Evolutionary conservation across 1,140 invertebrate species (phyloP).

Genomic region (Coenobita brevimanus): DNA sequence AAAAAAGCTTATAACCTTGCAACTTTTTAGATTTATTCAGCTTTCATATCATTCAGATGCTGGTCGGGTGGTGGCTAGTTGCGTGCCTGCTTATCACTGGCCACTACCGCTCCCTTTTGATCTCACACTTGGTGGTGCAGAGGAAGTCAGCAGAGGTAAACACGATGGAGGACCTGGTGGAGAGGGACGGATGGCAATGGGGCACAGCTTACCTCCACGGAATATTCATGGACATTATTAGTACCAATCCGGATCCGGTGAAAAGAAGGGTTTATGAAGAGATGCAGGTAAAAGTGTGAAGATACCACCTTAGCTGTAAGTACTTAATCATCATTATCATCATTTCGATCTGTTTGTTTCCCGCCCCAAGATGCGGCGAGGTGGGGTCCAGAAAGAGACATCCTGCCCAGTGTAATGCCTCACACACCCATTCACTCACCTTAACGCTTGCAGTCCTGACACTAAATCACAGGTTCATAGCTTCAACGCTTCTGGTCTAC

Average conservation of each 20-base stretch:
- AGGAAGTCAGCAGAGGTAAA: constrained; percentile 10
- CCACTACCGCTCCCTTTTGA: neutral
- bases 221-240: neutral
- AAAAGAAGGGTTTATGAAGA: neutral
- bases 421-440: too few species aligned
- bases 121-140: constrained; percentile 22
- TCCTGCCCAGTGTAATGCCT: too few species aligned
- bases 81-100: neutral
- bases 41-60: neutral
- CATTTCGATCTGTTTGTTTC: too few species aligned
- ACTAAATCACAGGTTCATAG: too few species aligned
- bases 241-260: neutral
- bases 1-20: too few species aligned
- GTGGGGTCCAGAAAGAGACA: too few species aligned
- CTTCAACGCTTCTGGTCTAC: too few species aligned
- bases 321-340: too few species aligned
- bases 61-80: neutral
- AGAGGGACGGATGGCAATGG: neutral
- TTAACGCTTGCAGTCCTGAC: too few species aligned
- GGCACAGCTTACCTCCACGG: neutral
- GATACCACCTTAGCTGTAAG: too few species aligned
- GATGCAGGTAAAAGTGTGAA: neutral
- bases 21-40: too few species aligned
- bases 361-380: too few species aligned
- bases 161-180: constrained; percentile 6